Base-by-base conservation (phyloP, 2,797 vertebrate species). In the Esox lucius region DNA sequence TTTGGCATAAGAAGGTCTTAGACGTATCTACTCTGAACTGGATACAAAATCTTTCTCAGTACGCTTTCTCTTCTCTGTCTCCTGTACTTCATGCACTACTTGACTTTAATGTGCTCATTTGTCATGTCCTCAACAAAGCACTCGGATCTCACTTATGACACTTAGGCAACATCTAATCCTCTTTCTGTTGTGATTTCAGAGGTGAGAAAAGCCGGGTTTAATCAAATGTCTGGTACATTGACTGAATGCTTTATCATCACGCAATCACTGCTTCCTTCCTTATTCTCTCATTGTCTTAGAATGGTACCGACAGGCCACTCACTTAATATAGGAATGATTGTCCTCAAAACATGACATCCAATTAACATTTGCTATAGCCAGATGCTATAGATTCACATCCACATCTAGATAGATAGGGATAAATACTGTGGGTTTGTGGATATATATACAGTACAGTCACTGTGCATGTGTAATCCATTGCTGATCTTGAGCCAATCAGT, bases 51-150 rank as follows among this genome's bases (percentile, higher is more conserved):
- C 51, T 28, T 71, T 24, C 28, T 35, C 12, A 1, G 4, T 35
- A 64, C 3, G 13, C 28, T 42, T 59, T 16, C 22, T 33, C 51
- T 17, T 69, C 12, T 61, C 8, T 39, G 15, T 48, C 28, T 6
- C 39, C 9, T 59, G 9, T 61, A 48, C 70, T 67, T 31, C 35
- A 59, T 42, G 26, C 7, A 31, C 26, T 9, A n/a, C 70, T 49
- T 31, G 24, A 61, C 69, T 70, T 75, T n/a, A 46, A 16, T 53
- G 33, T 33, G 3, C 64, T 59, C 35, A 1, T 78, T 65, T n/a
- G 16, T 70, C 24, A 7, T 67, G 46, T 39, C 59, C 53, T 79
- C n/a, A 56, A 49, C 31, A 56, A 73, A 75, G 51, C 48, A 33
- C 33, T 42, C 26, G 16, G 42, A 62, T 22, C 62, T 46, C 8